These are phyloP conservation scores for Parnassius smintheus DNA, from an alignment of 2,888 invertebrate genomes.

Conservation along the genomic window DNA sequence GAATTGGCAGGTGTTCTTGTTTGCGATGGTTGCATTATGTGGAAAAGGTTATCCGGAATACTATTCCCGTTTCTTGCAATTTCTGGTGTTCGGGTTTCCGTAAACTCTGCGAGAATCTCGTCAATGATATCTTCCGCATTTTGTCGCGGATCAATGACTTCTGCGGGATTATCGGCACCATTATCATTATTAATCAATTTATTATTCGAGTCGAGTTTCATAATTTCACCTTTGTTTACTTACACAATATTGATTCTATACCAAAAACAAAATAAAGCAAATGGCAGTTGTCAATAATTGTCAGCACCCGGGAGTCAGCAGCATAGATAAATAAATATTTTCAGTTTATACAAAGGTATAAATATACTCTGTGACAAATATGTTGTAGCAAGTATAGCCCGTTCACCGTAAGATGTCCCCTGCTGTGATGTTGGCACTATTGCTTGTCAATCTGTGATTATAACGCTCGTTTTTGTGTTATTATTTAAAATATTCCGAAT, in stretches of 20 bases:
- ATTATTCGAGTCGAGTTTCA: conserved; percentile 78
- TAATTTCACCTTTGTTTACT: conserved; percentile 41
- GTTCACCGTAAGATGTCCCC: too few relatives aligned
- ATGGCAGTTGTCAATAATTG: conserved; percentile 27
- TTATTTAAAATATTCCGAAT: too few relatives aligned
- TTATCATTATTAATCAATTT: conserved; percentile 72
- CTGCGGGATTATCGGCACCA: conserved; percentile 67
- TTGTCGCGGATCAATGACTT: conserved; percentile 68
- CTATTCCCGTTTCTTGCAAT: conserved; percentile 58
- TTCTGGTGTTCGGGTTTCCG: conserved; percentile 64
- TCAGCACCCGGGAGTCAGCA: too few relatives aligned
- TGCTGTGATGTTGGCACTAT: too few relatives aligned
- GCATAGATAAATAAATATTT: too few relatives aligned
- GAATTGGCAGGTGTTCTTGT: conserved; percentile 74
- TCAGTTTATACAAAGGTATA: too few relatives aligned
- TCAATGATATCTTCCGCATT: conserved; percentile 76
- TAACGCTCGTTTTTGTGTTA: too few relatives aligned
- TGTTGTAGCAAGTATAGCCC: too few relatives aligned
- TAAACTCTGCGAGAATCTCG: conserved; percentile 73
- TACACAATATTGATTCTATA: conserved; percentile 52
- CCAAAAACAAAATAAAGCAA: conserved; percentile 63
- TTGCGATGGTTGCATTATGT: conserved; percentile 69
- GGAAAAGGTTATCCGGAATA: conserved; percentile 64
- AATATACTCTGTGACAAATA: too few relatives aligned
- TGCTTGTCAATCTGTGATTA: too few relatives aligned